Evolutionary conservation across 1,140 invertebrate genomes (phyloP), one percentile per base, ranked within the genome.

Genomic region (Anagrus nilaparvatae): DNA sequence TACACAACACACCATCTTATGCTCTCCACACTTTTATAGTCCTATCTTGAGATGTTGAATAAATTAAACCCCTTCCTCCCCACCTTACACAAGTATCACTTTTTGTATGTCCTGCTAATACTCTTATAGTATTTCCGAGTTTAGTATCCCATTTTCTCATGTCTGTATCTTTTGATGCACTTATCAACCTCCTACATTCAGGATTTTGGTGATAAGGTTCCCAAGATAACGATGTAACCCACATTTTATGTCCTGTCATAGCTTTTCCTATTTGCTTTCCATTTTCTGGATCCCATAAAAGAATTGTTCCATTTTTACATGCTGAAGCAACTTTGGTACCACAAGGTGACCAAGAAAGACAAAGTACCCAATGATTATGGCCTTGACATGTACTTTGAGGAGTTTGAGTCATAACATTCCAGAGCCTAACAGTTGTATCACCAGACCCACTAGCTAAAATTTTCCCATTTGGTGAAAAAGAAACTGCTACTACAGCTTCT

Each of bases 11-110:
- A 34, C 96, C 88, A 74, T 97, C 90, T 40, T 77, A 73, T 10
- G 85, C 80, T 63, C 88, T 76, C 94, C 95, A 99, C 7, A 98
- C 92, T 81, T 95, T 97, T n/a, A 99, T 82, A 1, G 90, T 94
- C 55, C 92, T 77, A 67, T 99, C 97, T 60, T 98, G 94, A 6
- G 94, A 98, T 1, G 83, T 82, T 19, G 91, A 90, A 64, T 98
- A 99, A 33, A 99, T 79, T 0, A 99, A 72, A 14, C 91, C 90
- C 37, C 75, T 76, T 5, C 95, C 96, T 33, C 95, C 93, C 96
- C 96, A 99, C 57, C 84, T 84, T 0, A 99, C 76, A 50, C 84
- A 88, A 12, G 94, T 97, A 0, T 99, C 91, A 52, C 84, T 81
- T 66, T 84, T 84, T 4, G 81, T 82, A 64, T 99, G 97, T 12